A percentile compares a stretch with the other conserved stretches of the same genome.
These are phyloP conservation scores for Aspidiotus destructor DNA, from an alignment of 2,888 invertebrate genomes.

Conservation along the genomic window DNA sequence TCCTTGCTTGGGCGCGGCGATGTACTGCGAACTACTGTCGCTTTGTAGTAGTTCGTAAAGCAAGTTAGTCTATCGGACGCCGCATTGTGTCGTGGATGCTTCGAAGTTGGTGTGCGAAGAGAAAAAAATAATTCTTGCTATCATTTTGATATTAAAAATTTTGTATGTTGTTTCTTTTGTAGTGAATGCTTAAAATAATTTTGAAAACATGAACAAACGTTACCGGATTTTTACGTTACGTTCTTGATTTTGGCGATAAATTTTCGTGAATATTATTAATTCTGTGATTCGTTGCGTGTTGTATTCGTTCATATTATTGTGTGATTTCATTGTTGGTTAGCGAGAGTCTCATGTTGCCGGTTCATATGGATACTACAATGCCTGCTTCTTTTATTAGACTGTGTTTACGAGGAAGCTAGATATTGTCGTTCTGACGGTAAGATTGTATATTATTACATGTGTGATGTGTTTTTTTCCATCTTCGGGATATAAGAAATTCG, in stretches of 20 bases:
- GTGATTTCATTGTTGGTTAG: neutral
- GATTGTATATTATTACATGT: too few species aligned
- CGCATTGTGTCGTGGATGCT: slow-evolving; percentile 20
- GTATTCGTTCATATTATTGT: neutral
- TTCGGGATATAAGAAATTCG: too few species aligned
- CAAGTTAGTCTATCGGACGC: slow-evolving; percentile 28
- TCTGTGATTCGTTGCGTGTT: slow-evolving; percentile 17
- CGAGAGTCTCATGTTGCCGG: slow-evolving; percentile 17
- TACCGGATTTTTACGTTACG: slow-evolving; percentile 22
- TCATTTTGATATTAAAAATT: neutral
- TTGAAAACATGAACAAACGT: slow-evolving; percentile 22
- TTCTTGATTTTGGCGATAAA: slow-evolving; percentile 5
- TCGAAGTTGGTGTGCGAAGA: slow-evolving; percentile 1
- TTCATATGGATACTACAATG: neutral
- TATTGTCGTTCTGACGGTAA: too few species aligned
- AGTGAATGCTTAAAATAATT: neutral
- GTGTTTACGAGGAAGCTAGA: too few species aligned
- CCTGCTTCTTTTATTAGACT: too few species aligned
- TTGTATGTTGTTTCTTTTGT: slow-evolving; percentile 11
- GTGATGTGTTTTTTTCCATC: too few species aligned
- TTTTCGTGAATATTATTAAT: slow-evolving; percentile 7
- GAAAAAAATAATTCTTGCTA: neutral
- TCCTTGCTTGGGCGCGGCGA: slow-evolving; percentile 21
- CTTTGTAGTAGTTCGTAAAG: neutral
- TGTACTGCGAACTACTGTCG: slow-evolving; percentile 2